Base-by-base conservation (phyloP, 1,140 invertebrate genomes). In the Cydia fagiglandana region DNA sequence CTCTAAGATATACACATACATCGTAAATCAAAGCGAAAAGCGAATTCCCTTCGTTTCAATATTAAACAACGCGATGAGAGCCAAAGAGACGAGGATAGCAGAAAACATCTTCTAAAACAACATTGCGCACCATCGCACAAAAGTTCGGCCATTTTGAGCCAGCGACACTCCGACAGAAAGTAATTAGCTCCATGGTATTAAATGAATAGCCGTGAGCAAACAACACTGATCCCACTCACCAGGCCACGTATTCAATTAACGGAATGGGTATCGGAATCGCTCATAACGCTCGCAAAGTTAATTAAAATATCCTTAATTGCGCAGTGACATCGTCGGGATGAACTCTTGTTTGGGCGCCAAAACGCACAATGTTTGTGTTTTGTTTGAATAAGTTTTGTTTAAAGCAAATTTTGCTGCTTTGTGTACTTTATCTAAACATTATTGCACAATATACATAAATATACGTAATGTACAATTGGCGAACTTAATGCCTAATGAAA, bases 231-330 rank as follows among this genome's bases (percentile, higher is more conserved):
- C 80, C 83, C 77, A 81, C 77, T 77, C 79, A 73, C 79, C 81
- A 79, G 75, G 81, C 85, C 82, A 85, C 84, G 83, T 80, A 86
- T 87, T 88, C 86, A 90, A 90, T 91, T 91, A 91, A 84, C 86
- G 82, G 79, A 89, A 89, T 87, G 87, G 81, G 86, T 88, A 85
- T 86, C 84, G 78, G 86, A 86, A 90, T 89, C 83, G 81, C 84
- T 88, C 85, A 89, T 86, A 88, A 88, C 82, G 80, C 76, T 79
- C 76, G 74, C 82, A 86, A 88, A 91, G 89, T 89, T 90, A 90
- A 91, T 92, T 88, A 89, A 89, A 91, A 89, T 86, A 83, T 87
- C 84, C 83, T 81, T 74, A 70, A 76, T 34, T 13, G 47, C 9
- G 50, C 50, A 53, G n/a, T 53, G 50, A 53, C 50, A 53, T 6